Percentiles rank a stretch among this genome's conserved stretches.
phyloP scores from a whole-genome alignment of 2,797 vertebrate genomes.

The Eulemur rubriventer region DNA sequence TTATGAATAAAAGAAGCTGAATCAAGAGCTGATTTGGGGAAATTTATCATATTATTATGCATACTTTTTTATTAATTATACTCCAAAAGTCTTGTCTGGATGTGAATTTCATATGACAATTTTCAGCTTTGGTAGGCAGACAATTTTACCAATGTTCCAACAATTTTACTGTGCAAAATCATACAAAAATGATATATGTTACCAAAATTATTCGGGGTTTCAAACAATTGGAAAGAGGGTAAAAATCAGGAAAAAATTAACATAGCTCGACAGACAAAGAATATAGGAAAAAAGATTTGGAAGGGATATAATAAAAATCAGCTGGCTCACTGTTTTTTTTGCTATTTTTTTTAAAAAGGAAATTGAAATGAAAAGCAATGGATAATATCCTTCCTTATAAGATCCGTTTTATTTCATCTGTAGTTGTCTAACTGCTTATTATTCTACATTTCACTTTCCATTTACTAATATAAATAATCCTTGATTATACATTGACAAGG shows the following conservation, averaged over 20 bases:
- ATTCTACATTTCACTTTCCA: not conserved
- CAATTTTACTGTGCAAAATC: not conserved
- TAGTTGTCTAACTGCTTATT: not conserved
- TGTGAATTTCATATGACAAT: slow-evolving; percentile 19
- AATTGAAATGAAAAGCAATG: not conserved
- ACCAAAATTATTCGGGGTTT: slow-evolving; percentile 13
- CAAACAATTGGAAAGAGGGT: not conserved
- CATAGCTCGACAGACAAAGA: not conserved
- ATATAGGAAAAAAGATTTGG: not conserved
- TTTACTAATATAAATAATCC: not conserved
- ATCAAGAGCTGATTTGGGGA: not conserved
- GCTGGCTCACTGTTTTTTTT: not conserved
- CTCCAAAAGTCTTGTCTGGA: not conserved
- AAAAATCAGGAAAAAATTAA: slow-evolving; percentile 1
- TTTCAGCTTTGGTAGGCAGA: not conserved
- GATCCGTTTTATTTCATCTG: not conserved
- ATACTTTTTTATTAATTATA: not conserved
- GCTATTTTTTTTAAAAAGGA: not conserved
- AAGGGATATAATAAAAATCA: not conserved
- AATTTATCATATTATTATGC: not conserved
- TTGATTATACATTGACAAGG: not conserved
- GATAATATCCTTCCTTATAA: not conserved
- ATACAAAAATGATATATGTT: not conserved
- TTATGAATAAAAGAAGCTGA: not conserved
- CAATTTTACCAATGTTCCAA: not conserved